Evolutionary conservation across 2,113 vertebrate species (phyloP).

Genomic region (Brachyistius frenatus): DNA sequence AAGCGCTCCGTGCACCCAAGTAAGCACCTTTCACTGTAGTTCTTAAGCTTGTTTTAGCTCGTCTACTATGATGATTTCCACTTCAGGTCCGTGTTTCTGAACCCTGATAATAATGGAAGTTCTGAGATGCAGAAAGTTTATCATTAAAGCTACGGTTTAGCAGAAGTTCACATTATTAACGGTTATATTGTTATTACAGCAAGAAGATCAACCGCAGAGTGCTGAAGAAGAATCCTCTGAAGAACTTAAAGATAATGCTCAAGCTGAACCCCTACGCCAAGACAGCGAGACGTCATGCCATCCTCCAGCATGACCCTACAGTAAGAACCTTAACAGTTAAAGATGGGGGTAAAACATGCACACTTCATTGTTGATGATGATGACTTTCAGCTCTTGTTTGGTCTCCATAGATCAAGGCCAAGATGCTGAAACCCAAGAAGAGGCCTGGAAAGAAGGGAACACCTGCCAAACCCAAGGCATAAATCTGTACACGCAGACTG

Average conservation of each 20-base stretch:
- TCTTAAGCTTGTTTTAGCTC: background rate
- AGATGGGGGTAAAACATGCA: background rate
- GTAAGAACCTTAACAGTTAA: constrained; percentile 76
- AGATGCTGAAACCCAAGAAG: constrained; percentile 86
- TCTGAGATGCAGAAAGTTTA: constrained; percentile 61
- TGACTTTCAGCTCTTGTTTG: background rate
- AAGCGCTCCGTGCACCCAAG: constrained; percentile 92
- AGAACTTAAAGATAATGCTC: constrained; percentile 96
- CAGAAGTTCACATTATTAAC: background rate
- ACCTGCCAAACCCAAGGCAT: constrained; percentile 69
- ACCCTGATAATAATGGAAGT: constrained; percentile 80
- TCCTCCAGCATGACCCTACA: constrained; percentile 89
- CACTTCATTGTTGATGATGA: background rate
- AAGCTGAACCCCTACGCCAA: constrained; percentile 97
- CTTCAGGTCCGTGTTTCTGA: constrained; percentile 87
- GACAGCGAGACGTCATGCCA: constrained; percentile 92
- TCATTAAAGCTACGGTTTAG: background rate
- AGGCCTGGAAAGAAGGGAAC: constrained; percentile 74
- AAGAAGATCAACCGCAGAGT: constrained; percentile 94
- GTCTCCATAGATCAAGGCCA: constrained; percentile 81
- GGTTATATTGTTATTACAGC: constrained; percentile 73
- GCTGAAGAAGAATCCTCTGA: constrained; percentile 99
- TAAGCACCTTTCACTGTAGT: constrained; percentile 68
- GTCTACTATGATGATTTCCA: constrained; percentile 79
- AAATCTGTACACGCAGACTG: constrained; percentile 63